Evolutionary conservation across 2,888 invertebrate species (phyloP).

Genomic region (Oxystoma pomonae): DNA sequence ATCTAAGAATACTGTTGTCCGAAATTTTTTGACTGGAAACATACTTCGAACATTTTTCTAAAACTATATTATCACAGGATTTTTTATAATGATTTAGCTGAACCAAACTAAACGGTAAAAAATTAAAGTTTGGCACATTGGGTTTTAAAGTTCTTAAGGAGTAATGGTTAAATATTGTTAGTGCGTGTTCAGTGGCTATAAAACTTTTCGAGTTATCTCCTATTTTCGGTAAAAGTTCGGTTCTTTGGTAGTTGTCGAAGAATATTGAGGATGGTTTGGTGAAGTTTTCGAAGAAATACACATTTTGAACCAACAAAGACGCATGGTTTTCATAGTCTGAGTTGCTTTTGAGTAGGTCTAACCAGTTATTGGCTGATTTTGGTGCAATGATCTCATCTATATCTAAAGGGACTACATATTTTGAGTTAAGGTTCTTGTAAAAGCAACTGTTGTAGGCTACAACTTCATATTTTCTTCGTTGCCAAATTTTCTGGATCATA

Average conservation of each 20-base stretch:
- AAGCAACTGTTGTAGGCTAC: slow-evolving; percentile 76
- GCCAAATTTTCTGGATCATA: no score
- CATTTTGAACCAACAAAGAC: slow-evolving; percentile 62
- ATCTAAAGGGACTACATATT: slow-evolving; percentile 66
- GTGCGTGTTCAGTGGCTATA: slow-evolving; percentile 59
- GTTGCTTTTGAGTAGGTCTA: slow-evolving; percentile 53
- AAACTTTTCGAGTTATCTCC: slow-evolving; percentile 71
- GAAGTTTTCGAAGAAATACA: slow-evolving; percentile 47
- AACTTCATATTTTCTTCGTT: slow-evolving; percentile 67
- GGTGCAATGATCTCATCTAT: slow-evolving; percentile 72
- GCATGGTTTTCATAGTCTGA: slow-evolving; percentile 42
- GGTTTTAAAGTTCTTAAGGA: slow-evolving; percentile 58
- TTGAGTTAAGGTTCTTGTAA: slow-evolving; percentile 64
- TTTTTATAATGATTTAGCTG: slow-evolving; percentile 67
- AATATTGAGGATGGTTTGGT: slow-evolving; percentile 31
- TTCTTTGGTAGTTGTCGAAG: slow-evolving; percentile 31
- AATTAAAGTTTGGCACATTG: slow-evolving; percentile 52
- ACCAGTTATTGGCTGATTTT: slow-evolving; percentile 56
- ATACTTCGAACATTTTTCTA: slow-evolving; percentile 42
- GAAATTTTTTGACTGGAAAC: slow-evolving; percentile 36
- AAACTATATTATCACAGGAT: slow-evolving; percentile 39
- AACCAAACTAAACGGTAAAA: slow-evolving; percentile 56
- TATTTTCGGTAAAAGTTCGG: slow-evolving; percentile 51
- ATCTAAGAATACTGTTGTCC: slow-evolving; percentile 37
- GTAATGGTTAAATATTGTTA: slow-evolving; percentile 74